Evolutionary conservation across 53 echinoderm and acorn worm genomes (phyloP).

Genomic region (Mesocentrotus franciscanus): DNA sequence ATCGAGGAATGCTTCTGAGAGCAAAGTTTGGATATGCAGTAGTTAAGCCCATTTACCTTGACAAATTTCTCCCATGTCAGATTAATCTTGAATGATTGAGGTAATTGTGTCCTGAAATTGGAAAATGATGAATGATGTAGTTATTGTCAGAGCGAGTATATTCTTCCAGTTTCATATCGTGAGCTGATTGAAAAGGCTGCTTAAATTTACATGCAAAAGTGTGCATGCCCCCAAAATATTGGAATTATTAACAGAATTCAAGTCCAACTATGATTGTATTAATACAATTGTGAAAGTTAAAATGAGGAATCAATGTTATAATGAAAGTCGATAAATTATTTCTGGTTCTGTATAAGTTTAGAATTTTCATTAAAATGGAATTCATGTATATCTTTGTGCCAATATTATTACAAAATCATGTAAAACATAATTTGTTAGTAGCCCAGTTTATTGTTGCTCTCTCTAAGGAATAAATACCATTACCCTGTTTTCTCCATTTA

Average conservation of each 20-base stretch:
- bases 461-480: neutral
- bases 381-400: neutral
- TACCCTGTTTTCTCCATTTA: neutral
- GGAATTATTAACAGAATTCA: neutral
- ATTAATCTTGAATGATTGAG: slow-evolving; percentile 41
- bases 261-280: neutral
- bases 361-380: neutral
- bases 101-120: slow-evolving; percentile 37
- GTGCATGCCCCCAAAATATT: neutral
- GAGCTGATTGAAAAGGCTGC: neutral
- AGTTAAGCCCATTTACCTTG: slow-evolving; percentile 14
- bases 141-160: slow-evolving; percentile 1
- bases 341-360: neutral
- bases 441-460: neutral
- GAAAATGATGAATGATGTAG: slow-evolving; percentile 48
- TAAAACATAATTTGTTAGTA: neutral
- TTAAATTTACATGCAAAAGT: neutral
- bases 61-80: slow-evolving; percentile 32
- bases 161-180: neutral
- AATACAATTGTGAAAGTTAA: neutral
- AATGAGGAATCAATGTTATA: neutral
- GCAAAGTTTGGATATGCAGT: neutral
- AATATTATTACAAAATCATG: neutral
- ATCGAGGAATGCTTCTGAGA: neutral
- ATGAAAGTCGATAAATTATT: neutral